phyloP scores from a whole-genome alignment of 1,140 invertebrate genomes.

The Bombus terrestris region DNA sequence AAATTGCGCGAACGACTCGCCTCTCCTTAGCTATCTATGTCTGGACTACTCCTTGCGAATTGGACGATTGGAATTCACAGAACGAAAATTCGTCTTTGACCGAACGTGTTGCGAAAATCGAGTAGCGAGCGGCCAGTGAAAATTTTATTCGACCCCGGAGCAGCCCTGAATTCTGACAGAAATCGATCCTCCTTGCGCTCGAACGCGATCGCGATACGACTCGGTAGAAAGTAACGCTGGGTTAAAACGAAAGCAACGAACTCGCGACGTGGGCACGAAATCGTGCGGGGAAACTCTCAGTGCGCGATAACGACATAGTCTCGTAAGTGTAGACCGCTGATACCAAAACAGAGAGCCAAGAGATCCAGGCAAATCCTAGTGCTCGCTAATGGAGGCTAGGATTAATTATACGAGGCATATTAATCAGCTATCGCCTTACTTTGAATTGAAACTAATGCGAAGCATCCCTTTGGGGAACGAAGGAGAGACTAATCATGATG shows the following conservation, averaged over 20 bases:
- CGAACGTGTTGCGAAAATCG: slow-evolving; percentile 38
- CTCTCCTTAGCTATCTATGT: no score
- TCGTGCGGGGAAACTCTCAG: background rate
- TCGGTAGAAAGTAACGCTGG: background rate
- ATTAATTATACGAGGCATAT: slow-evolving; percentile 65
- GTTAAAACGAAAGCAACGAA: background rate
- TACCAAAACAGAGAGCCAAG: background rate
- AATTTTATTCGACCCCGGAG: slow-evolving; percentile 17
- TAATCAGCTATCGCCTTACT: slow-evolving; percentile 66
- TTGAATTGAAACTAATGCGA: slow-evolving; percentile 57
- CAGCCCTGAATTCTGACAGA: slow-evolving; percentile 4
- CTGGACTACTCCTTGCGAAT: background rate
- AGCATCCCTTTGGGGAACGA: slow-evolving; percentile 53
- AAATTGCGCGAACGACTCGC: background rate
- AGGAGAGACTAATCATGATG: slow-evolving; percentile 65
- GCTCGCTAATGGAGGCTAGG: slow-evolving; percentile 41
- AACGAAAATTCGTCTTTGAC: slow-evolving; percentile 30
- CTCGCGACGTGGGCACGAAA: slow-evolving; percentile 2
- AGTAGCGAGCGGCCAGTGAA: slow-evolving; percentile 23
- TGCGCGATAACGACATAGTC: background rate
- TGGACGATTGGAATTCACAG: slow-evolving; percentile 1
- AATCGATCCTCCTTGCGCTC: background rate
- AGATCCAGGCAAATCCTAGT: slow-evolving; percentile 27
- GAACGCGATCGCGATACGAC: slow-evolving; percentile 4
- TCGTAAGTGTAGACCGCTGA: background rate